phyloP scores from a whole-genome alignment of 2,888 invertebrate genomes.

The Myathropa florea region DNA sequence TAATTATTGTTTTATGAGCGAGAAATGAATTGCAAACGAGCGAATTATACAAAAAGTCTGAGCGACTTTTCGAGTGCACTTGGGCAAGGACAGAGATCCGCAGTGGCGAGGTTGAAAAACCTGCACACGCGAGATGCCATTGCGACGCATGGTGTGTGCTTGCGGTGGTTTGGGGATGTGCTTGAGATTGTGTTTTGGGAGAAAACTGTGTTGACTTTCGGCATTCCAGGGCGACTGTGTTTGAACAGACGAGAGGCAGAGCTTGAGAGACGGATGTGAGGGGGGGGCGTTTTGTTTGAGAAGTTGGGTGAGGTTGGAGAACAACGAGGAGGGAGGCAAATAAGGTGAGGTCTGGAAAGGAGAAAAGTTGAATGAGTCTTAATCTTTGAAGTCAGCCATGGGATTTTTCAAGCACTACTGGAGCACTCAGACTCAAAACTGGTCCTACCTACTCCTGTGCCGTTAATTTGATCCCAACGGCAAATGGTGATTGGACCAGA shows the following conservation, averaged over 20 bases:
- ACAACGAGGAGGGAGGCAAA: not conserved
- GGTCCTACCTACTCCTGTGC: too few species aligned
- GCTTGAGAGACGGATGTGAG: not conserved
- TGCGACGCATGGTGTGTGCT: too few species aligned
- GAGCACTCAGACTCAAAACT: too few species aligned
- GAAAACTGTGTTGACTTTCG: not conserved
- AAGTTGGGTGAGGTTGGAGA: not conserved
- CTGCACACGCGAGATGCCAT: too few species aligned
- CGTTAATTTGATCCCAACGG: too few species aligned
- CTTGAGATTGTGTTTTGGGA: not conserved
- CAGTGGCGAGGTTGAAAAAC: not conserved
- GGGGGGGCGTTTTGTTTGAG: not conserved
- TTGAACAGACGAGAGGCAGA: not conserved
- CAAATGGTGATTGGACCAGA: too few species aligned
- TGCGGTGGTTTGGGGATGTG: not conserved
- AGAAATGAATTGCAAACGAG: constrained; percentile 7
- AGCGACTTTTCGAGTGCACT: not conserved
- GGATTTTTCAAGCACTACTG: too few species aligned
- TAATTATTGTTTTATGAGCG: constrained; percentile 7
- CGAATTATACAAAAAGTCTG: not conserved
- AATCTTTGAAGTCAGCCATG: too few species aligned
- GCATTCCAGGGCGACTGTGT: not conserved
- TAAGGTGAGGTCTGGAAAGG: too few species aligned
- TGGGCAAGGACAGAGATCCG: not conserved
- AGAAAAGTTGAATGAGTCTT: too few species aligned